Evolutionary conservation across 2,113 vertebrate genomes (phyloP).

Genomic region (Onychorhynchus coronatus): DNA sequence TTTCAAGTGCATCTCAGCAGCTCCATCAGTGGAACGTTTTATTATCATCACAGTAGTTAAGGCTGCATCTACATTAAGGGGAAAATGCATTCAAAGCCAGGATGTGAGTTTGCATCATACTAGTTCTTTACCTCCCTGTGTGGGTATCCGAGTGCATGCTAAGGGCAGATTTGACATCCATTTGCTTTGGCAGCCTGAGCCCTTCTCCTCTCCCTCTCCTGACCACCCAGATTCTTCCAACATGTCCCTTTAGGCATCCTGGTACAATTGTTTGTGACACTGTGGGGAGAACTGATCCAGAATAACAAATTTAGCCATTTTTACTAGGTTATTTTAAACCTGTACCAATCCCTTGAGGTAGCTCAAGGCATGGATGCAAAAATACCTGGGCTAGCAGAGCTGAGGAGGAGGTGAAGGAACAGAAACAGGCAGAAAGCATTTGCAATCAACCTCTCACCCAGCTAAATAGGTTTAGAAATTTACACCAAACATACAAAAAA

Average conservation of each 20-base stretch:
- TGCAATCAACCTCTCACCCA: not conserved
- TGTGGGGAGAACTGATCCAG: not conserved
- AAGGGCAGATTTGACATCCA: not conserved
- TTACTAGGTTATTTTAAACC: not conserved
- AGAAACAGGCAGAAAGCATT: not conserved
- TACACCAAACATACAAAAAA: not conserved
- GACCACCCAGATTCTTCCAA: not conserved
- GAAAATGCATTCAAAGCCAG: not conserved
- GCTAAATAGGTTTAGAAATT: not conserved
- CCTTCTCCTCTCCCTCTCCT: not conserved
- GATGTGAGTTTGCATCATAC: not conserved
- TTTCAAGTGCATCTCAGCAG: not conserved
- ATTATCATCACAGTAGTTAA: not conserved
- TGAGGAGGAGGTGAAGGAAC: not conserved
- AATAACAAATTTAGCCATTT: not conserved
- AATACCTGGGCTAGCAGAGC: not conserved
- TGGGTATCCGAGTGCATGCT: accelerated
- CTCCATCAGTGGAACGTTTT: not conserved
- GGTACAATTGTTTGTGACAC: not conserved
- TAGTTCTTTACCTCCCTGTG: not conserved
- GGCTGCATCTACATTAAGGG: not conserved
- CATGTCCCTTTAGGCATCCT: not conserved
- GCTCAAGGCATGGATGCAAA: not conserved
- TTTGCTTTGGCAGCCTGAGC: not conserved
- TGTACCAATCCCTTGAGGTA: not conserved